Evolutionary conservation across 2,797 vertebrate species (phyloP), one percentile per base, ranked within the genome.

Genomic region (Anabas testudineus): DNA sequence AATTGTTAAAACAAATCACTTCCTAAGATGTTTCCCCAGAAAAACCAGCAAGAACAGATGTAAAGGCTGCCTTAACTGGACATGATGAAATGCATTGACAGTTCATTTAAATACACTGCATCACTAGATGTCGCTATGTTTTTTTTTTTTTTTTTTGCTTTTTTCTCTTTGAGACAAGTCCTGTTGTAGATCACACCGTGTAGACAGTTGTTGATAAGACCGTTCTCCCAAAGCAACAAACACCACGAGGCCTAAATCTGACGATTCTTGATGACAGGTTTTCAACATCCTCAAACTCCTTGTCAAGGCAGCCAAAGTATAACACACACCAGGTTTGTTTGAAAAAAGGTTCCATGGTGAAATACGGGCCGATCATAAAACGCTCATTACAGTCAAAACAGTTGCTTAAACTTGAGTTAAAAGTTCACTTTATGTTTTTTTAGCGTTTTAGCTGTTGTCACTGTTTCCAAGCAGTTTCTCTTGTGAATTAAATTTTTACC

Each of bases 131-230:
- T 9, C 42, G 0, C 4, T 2, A 24, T 37, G 64, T 42, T 16
- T 14, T 48, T 4, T 63, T 51, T 18, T 16, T 54, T 57, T 18
- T 42, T 16, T 14, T 48, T 4, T 63, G 51, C 18, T 16, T 54
- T 57, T 18, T 26, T 19, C 42, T 14, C 8, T 14, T 3, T 13
- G 4, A n/a, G 34, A 36, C 4, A 16, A 65, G 21, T 61, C 66
- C 77, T 74, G 80, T 52, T 49, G 18, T 46, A n/a, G 53, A 58
- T 82, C 77, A 67, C 71, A 2, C 39, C 18, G 82, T 71, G 75
- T 55, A 69, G 84, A 92, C 81, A 88, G 80, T 41, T 66, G 2
- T 72, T 77, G 91, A 89, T 91, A 88, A 84, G 82, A 84, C 34
- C 32, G 41, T 67, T 70, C 73, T 90, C 74, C 32, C 58, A 71